phyloP scores from a whole-genome alignment of 2,797 vertebrate genomes.

The Fringilla coelebs region DNA sequence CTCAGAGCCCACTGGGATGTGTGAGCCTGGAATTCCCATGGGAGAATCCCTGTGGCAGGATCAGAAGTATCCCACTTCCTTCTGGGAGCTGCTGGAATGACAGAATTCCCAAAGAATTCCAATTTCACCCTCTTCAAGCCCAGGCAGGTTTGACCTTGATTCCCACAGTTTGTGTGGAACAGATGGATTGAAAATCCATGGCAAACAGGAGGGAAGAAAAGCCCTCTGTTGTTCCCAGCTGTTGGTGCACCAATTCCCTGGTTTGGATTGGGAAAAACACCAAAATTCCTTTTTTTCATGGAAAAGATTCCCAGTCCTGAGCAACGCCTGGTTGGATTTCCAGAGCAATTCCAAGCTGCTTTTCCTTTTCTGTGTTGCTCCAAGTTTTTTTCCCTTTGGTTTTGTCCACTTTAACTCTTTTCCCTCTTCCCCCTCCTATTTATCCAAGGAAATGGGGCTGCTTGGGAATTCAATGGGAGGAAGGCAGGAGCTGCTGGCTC shows the following conservation, averaged over 20 bases:
- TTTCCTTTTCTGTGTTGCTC: not conserved
- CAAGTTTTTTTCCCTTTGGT: not conserved
- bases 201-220: not conserved
- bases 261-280: not conserved
- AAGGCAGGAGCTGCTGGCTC: not conserved
- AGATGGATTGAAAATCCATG: not conserved
- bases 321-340: not conserved
- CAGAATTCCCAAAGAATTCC: not conserved
- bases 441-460: not conserved
- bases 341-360: not conserved
- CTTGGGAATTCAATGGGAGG: not conserved
- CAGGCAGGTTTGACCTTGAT: not conserved
- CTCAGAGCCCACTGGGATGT: too few relatives aligned
- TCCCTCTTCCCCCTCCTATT: not conserved
- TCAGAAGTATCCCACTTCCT: fast-evolving
- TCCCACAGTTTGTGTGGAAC: not conserved
- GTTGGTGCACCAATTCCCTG: too few relatives aligned
- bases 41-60: not conserved
- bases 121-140: not conserved
- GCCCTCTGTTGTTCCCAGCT: not conserved
- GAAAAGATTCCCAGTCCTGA: not conserved
- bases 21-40: too few relatives aligned
- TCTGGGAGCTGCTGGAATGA: not conserved
- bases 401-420: not conserved
- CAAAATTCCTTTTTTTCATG: not conserved